Evolutionary conservation across 1,140 invertebrate genomes (phyloP).

Genomic region (Notospermus geniculatus): DNA sequence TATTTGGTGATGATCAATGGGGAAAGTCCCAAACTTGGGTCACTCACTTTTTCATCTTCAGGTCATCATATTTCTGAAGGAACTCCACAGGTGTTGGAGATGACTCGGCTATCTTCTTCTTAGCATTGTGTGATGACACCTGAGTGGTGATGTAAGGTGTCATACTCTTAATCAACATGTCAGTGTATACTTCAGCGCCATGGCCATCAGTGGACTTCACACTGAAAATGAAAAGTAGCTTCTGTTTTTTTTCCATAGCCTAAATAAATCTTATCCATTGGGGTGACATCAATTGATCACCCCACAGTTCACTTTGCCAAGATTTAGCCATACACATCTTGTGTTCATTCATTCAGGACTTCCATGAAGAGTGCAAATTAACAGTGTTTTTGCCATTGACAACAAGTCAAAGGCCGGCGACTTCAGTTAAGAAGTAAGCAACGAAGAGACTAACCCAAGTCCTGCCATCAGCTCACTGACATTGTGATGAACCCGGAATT

Average conservation of each 20-base stretch:
- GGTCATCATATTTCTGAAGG: constrained; percentile 57
- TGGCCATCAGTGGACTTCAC: constrained; percentile 42
- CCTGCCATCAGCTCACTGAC: constrained; percentile 54
- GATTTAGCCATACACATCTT: background rate
- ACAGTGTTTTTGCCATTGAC: constrained; percentile 2
- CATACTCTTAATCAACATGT: constrained; percentile 50
- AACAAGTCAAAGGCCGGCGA: constrained; percentile 3
- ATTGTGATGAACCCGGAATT: constrained; percentile 56
- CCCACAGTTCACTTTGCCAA: too few relatives aligned
- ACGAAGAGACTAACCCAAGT: constrained; percentile 42
- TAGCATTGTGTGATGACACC: constrained; percentile 50
- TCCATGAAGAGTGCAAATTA: too few relatives aligned
- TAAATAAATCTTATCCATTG: too few relatives aligned
- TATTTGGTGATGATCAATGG: too few relatives aligned
- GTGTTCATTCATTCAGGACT: background rate
- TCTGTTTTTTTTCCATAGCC: background rate
- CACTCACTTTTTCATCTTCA: constrained; percentile 56
- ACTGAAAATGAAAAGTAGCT: constrained; percentile 25
- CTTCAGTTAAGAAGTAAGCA: constrained; percentile 6
- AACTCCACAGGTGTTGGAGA: constrained; percentile 53
- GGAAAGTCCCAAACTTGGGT: too few relatives aligned
- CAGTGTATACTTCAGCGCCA: constrained; percentile 50
- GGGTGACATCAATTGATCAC: too few relatives aligned
- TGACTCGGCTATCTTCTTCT: constrained; percentile 53
- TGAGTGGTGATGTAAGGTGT: constrained; percentile 52